Conservation (phyloP, 2,797 vertebrate genomes). For the Sylvia borin region DNA sequence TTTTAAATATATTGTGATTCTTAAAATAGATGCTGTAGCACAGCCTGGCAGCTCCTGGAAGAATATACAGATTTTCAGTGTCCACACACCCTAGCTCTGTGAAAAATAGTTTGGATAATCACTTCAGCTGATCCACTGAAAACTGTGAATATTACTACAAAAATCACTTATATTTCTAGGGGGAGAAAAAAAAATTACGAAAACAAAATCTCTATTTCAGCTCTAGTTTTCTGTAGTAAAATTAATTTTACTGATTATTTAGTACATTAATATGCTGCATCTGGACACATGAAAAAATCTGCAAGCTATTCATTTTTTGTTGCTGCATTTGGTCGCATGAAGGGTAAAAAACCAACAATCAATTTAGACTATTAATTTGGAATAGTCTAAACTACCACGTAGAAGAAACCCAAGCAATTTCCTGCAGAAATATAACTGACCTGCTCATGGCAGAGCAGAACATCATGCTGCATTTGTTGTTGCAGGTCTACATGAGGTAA, state of each 20-base stretch:
- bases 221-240: not conserved
- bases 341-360: not conserved
- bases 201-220: not conserved
- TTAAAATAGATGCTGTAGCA: not conserved
- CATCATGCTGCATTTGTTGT: accelerated
- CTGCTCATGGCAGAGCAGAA: not conserved
- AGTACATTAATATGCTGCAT: not conserved
- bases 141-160: not conserved
- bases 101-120: not conserved
- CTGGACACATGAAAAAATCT: not conserved
- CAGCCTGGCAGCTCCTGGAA: not conserved
- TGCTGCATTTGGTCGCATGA: not conserved
- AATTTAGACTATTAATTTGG: not conserved
- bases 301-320: not conserved
- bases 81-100: not conserved
- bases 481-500: not conserved
- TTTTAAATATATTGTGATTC: not conserved
- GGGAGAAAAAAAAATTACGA: not conserved
- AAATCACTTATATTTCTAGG: not conserved
- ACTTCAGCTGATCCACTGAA: not conserved
- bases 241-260: not conserved
- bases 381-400: not conserved
- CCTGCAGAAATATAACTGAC: not conserved
- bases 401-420: not conserved
- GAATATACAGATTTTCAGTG: not conserved